Conservation (phyloP, 1,140 invertebrate genomes). For the Cherax quadricarinatus region DNA sequence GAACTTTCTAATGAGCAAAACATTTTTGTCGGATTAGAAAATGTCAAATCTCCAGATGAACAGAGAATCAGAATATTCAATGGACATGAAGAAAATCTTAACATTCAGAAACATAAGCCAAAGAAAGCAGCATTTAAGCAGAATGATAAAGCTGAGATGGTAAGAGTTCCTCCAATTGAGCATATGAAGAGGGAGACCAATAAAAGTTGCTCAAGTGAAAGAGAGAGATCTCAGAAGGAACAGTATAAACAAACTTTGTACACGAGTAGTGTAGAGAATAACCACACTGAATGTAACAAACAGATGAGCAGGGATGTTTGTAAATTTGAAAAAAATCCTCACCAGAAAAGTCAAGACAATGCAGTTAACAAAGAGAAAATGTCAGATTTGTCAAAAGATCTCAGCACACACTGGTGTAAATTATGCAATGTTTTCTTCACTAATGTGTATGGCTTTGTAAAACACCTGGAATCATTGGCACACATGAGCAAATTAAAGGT, state of each 20-base stretch:
- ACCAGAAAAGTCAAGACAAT: neutral
- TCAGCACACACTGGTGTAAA: constrained; percentile 25
- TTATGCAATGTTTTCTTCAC: constrained; percentile 22
- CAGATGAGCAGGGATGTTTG: no score
- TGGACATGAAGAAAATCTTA: neutral
- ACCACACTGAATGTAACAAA: neutral
- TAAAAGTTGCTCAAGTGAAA: neutral
- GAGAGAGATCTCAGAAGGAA: neutral
- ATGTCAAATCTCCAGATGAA: neutral
- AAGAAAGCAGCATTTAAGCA: neutral
- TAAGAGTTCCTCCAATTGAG: no score
- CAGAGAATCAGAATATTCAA: neutral
- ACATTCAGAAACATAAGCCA: neutral
- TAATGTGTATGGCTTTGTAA: neutral
- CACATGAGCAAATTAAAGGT: constrained; percentile 10
- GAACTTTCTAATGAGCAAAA: neutral
- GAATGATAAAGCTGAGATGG: no score
- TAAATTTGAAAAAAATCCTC: neutral
- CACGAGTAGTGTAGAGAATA: neutral
- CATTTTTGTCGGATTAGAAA: neutral
- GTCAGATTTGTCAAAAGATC: neutral
- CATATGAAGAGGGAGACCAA: neutral
- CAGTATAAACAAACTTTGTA: neutral
- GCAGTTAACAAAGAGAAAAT: neutral
- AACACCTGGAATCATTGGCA: neutral